Base-by-base conservation (phyloP, 2,113 vertebrate genomes). In the rat (Rattus norvegicus) region DNA sequence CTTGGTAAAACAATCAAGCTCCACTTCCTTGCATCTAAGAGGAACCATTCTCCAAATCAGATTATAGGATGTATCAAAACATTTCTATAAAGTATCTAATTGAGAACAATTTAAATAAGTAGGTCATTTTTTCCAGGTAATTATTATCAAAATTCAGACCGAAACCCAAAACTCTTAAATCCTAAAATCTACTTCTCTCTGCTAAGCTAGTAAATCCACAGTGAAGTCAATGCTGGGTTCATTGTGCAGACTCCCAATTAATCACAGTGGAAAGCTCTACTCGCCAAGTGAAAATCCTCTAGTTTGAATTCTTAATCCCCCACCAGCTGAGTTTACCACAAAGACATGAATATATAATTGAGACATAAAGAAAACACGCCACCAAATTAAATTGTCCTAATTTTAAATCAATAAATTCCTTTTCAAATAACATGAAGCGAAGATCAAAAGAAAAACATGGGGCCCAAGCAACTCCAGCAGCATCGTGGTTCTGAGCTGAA, bases 311-410 rank as follows among this genome's bases (percentile, higher is more conserved):
- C 98, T 96, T 97, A 98, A 97, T 98, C 97, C 96, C 93, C 83
- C 92, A 97, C 97, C 96, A 98, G 98, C 98, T 97, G 96, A 97
- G 97, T 98, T 98, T 97, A 94, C 98, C 97, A 98, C 96, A 98
- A 97, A 98, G 96, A 96, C 97, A 98, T 97, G 98, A 97, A 98
- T 98, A 96, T 97, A 96, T 97, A 98, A 98, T 98, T 96, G 97
- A 98, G 97, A 97, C 95, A 96, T 98, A 97, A 98, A 98, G 97
- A 97, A 97, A 98, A 97, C 97, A 97, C 94, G 96, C 80, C 96
- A 98, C 95, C 97, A 97, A 98, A 98, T 98, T 98, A 98, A 98
- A 98, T 90, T 96, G 94, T 95, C 97, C 97, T 98, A 97, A 98
- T 98, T 98, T 98, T 95, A 97, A 97, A 97, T 98, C 95, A 97